These are phyloP conservation scores for Melanostigma gelatinosum DNA, from an alignment of 2,113 vertebrate genomes.

Conservation along the genomic window DNA sequence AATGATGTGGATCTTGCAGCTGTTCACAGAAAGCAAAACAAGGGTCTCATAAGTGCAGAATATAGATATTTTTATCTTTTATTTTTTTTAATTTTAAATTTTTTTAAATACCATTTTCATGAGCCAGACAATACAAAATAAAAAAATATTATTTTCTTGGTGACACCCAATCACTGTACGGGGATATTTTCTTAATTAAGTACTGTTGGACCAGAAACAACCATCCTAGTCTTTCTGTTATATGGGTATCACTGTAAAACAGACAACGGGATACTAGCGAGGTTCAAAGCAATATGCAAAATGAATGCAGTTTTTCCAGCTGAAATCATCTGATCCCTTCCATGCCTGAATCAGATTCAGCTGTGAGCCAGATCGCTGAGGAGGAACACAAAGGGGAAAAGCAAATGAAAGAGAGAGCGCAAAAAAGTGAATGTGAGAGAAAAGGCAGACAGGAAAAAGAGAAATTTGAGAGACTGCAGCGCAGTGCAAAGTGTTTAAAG, in stretches of 20 bases:
- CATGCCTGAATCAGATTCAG: constrained; percentile 77
- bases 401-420: constrained; percentile 59
- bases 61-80: not conserved
- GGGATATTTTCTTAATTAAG: constrained; percentile 51
- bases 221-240: constrained; percentile 57
- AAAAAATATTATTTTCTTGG: constrained; percentile 21
- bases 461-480: constrained; percentile 62
- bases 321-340: constrained; percentile 81
- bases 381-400: constrained; percentile 67
- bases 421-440: constrained; percentile 46
- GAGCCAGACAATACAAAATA: constrained; percentile 16
- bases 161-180: constrained; percentile 4
- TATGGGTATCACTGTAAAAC: constrained; percentile 77
- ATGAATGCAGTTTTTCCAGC: constrained; percentile 76
- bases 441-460: constrained; percentile 50
- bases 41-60: not conserved
- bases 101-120: constrained; percentile 6
- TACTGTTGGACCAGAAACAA: constrained; percentile 37
- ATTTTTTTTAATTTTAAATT: not conserved
- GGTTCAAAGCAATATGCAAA: constrained; percentile 80
- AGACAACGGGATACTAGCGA: constrained; percentile 72
- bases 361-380: constrained; percentile 77
- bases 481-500: constrained; percentile 73
- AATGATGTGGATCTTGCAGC: constrained; percentile 1
- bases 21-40: not conserved